Evolutionary conservation across 2,797 vertebrate species (phyloP).

Genomic region (Enteromius unitaeniatus): DNA sequence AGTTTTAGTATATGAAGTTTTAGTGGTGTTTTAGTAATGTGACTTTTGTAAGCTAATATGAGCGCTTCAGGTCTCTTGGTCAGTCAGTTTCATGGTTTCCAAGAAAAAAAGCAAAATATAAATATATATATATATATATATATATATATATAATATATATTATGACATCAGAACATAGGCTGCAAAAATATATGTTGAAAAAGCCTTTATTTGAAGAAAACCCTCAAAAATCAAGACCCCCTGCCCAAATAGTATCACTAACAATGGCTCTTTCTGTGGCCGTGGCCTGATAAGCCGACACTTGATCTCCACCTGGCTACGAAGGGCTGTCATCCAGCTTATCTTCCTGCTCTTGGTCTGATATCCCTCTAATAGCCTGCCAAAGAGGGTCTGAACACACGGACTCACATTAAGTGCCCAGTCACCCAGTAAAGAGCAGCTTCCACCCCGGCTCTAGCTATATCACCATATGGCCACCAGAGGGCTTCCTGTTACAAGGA

Average conservation of each 20-base stretch:
- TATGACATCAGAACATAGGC: neutral
- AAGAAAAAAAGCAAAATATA: neutral
- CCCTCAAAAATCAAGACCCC: constrained; percentile 32
- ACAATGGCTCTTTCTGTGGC: constrained; percentile 72
- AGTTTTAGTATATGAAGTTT: too few relatives aligned
- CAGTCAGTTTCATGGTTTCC: neutral
- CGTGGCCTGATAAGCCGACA: constrained; percentile 67
- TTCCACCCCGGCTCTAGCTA: neutral
- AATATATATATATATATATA: too few relatives aligned
- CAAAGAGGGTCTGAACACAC: constrained; percentile 38
- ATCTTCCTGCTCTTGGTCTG: constrained; percentile 62
- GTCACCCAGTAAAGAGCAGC: constrained; percentile 17
- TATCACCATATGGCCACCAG: constrained; percentile 19
- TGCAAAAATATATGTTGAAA: neutral
- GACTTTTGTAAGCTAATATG: neutral
- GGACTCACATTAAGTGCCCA: constrained; percentile 24
- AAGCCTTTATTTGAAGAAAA: constrained; percentile 32
- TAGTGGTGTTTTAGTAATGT: neutral
- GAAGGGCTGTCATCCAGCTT: constrained; percentile 55
- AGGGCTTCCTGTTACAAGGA: constrained; percentile 33
- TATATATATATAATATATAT: too few relatives aligned
- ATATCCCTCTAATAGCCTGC: constrained; percentile 57
- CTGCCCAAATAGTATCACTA: constrained; percentile 44
- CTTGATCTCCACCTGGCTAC: constrained; percentile 65
- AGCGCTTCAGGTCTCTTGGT: neutral